A percentile compares a stretch with the other conserved stretches of the same genome.
Evolutionary conservation across 2,113 vertebrate genomes (phyloP).

Genomic region (Bambusicola thoracicus): DNA sequence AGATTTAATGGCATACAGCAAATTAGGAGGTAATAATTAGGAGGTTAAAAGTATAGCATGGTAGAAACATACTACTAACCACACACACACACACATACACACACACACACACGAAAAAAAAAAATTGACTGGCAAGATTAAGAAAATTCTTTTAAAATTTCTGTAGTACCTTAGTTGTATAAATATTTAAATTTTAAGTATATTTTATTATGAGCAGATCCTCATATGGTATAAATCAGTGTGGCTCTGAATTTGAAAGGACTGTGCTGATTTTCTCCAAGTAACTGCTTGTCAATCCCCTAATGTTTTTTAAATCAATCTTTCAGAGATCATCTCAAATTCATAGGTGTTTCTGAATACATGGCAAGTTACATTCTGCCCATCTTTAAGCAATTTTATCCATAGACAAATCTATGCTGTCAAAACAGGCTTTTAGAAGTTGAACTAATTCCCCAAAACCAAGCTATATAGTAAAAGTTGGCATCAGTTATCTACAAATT

Average conservation of each 20-base stretch:
- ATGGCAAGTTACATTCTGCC: slow-evolving; percentile 19
- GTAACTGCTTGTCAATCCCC: not conserved
- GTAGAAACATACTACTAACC: slow-evolving; percentile 16
- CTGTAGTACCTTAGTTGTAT: slow-evolving; percentile 33
- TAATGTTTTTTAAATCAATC: not conserved
- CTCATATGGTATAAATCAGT: slow-evolving; percentile 59
- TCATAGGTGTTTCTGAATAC: slow-evolving; percentile 3
- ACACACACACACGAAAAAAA: no score
- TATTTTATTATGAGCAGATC: slow-evolving; percentile 36
- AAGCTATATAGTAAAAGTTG: slow-evolving; percentile 36
- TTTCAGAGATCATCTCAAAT: not conserved
- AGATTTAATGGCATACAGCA: not conserved
- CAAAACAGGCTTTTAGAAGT: slow-evolving; percentile 69
- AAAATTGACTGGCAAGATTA: slow-evolving; percentile 18
- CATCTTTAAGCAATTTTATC: slow-evolving; percentile 44
- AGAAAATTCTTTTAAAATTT: slow-evolving; percentile 32
- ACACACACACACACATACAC: no score
- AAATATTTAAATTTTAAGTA: slow-evolving; percentile 61
- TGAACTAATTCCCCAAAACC: slow-evolving; percentile 51
- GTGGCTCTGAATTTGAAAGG: slow-evolving; percentile 39
- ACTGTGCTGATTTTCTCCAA: slow-evolving; percentile 2
- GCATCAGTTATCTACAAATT: slow-evolving; percentile 57
- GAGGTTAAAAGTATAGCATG: not conserved
- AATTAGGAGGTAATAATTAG: not conserved
- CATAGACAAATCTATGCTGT: slow-evolving; percentile 60